Percentiles rank a stretch among this genome's conserved stretches.
Conservation (phyloP, 2,888 invertebrate genomes). For the Nesidiocoris tenuis region DNA sequence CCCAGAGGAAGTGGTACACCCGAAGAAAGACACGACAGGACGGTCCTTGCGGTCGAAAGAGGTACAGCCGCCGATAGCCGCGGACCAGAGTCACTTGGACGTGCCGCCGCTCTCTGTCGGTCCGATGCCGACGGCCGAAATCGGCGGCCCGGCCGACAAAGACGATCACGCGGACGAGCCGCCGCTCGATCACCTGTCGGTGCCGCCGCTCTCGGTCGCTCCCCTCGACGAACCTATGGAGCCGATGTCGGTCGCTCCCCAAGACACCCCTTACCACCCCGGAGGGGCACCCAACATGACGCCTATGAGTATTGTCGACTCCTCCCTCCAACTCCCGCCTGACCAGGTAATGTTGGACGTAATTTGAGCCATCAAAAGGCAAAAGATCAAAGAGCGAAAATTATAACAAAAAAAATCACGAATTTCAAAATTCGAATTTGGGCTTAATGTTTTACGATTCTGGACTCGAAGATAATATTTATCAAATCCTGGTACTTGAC, state of each 20-base stretch:
- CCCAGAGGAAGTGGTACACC: conserved; percentile 16
- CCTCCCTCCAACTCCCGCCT: conserved; percentile 63
- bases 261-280: conserved; percentile 44
- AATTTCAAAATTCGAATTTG: too few relatives aligned
- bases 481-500: too few relatives aligned
- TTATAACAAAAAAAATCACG: too few relatives aligned
- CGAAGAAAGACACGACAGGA: conserved; percentile 22
- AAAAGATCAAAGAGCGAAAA: too few relatives aligned
- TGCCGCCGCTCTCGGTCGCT: conserved; percentile 47
- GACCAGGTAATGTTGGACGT: conserved; percentile 61
- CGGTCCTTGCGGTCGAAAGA: conserved; percentile 12
- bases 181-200: conserved; percentile 45
- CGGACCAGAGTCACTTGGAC: conserved; percentile 40
- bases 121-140: conserved; percentile 50
- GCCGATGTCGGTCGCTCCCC: conserved; percentile 34
- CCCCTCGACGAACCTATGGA: conserved; percentile 42
- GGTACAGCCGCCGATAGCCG: conserved; percentile 15
- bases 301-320: conserved; percentile 56
- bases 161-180: not conserved
- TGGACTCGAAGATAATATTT: too few relatives aligned
- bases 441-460: too few relatives aligned
- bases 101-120: conserved; percentile 46
- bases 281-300: conserved; percentile 49
- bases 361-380: too few relatives aligned
- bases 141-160: not conserved